phyloP scores from a whole-genome alignment of 2,113 vertebrate species.

The Thinocorus orbignyianus region DNA sequence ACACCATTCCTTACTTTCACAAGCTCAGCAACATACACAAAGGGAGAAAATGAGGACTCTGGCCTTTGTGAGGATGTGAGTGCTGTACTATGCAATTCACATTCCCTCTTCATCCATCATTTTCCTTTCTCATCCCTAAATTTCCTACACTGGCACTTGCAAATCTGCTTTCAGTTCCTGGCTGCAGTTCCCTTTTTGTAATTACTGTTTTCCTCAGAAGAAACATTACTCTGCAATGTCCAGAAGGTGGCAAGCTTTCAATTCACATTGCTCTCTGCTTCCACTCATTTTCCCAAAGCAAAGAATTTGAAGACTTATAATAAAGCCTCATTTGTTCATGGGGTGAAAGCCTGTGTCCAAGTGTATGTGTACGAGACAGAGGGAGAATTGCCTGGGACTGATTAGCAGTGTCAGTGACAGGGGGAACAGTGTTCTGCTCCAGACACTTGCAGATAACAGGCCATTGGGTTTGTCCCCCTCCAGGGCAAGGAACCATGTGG shows the following conservation, averaged over 20 bases:
- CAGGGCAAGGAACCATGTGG: not conserved
- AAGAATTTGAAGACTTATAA: not conserved
- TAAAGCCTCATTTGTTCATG: not conserved
- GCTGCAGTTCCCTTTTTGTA: no score
- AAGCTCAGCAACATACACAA: not conserved
- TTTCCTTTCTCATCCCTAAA: not conserved
- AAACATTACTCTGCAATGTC: not conserved
- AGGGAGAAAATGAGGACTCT: not conserved
- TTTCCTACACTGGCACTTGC: not conserved
- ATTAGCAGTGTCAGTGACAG: not conserved
- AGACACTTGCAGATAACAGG: not conserved
- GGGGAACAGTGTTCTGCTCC: not conserved
- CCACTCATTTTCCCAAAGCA: not conserved
- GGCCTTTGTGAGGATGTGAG: not conserved
- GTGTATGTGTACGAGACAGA: not conserved
- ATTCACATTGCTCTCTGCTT: not conserved
- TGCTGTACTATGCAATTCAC: not conserved
- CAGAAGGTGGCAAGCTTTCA: conserved; percentile 52
- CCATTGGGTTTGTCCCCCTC: not conserved
- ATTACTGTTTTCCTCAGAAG: not conserved
- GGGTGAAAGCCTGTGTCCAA: not conserved
- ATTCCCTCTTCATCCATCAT: not conserved
- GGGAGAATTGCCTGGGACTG: not conserved
- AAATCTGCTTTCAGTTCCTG: not conserved
- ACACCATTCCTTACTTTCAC: not conserved